These are phyloP conservation scores for Scomber japonicus DNA, from an alignment of 2,113 vertebrate genomes.

Conservation along the genomic window DNA sequence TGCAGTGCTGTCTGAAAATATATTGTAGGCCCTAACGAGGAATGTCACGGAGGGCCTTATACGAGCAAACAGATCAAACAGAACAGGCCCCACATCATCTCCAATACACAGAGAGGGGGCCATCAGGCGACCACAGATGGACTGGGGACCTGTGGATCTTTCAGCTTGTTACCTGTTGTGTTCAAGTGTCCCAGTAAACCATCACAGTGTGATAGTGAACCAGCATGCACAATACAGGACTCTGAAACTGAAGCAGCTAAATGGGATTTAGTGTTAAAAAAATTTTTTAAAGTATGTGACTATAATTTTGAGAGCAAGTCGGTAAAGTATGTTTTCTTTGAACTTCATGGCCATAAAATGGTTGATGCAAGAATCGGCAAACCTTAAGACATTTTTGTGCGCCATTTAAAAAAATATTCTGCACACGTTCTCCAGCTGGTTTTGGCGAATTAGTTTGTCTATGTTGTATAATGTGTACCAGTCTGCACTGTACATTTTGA, in stretches of 20 bases:
- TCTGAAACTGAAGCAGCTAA: background rate
- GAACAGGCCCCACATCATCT: background rate
- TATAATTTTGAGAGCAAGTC: no score
- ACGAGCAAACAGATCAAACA: background rate
- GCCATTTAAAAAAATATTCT: background rate
- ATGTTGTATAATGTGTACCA: background rate
- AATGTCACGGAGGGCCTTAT: background rate
- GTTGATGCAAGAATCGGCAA: slow-evolving; percentile 31
- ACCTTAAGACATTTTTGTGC: background rate
- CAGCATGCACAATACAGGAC: background rate
- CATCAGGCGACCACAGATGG: no score
- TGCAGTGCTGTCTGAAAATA: no score
- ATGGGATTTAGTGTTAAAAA: background rate
- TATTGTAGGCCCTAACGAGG: background rate
- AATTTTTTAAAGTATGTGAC: no score
- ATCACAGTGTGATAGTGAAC: background rate
- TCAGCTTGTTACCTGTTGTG: background rate
- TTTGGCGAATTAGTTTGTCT: background rate
- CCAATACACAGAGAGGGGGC: background rate
- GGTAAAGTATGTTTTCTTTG: no score
- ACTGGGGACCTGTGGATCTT: no score
- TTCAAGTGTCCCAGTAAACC: background rate
- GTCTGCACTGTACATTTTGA: background rate
- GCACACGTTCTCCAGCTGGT: background rate
- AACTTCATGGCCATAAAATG: background rate